phyloP scores from a whole-genome alignment of 2,113 vertebrate species.

The Pygoscelis adeliae region DNA sequence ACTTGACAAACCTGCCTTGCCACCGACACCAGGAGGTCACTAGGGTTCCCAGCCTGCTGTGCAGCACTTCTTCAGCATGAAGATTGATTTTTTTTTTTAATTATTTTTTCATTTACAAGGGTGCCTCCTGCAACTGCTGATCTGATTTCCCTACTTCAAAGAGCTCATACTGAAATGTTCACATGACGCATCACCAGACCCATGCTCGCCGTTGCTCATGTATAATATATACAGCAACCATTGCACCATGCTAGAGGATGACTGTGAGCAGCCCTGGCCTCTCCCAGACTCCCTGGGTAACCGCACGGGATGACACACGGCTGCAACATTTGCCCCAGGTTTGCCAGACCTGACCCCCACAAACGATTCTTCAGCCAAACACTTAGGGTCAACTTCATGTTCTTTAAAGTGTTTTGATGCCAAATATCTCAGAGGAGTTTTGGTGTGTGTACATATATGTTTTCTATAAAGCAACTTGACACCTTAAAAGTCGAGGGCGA shows the following conservation, averaged over 20 bases:
- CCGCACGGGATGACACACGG: accelerated
- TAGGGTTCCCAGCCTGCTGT: background rate
- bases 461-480: background rate
- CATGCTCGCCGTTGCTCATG: accelerated
- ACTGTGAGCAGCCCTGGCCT: background rate
- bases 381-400: background rate
- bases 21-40: background rate
- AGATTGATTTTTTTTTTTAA: background rate
- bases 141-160: background rate
- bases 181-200: background rate
- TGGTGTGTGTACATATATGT: background rate
- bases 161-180: background rate
- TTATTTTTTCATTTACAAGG: background rate
- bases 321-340: background rate
- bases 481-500: background rate
- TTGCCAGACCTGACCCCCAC: background rate
- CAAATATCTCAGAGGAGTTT: background rate
- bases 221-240: background rate
- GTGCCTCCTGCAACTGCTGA: background rate
- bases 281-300: background rate
- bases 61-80: background rate
- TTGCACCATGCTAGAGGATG: background rate
- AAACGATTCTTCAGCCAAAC: background rate
- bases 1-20: background rate
- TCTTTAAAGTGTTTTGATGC: background rate